phyloP scores from a whole-genome alignment of 2,113 vertebrate species.

The Corythornis vintsioides region DNA sequence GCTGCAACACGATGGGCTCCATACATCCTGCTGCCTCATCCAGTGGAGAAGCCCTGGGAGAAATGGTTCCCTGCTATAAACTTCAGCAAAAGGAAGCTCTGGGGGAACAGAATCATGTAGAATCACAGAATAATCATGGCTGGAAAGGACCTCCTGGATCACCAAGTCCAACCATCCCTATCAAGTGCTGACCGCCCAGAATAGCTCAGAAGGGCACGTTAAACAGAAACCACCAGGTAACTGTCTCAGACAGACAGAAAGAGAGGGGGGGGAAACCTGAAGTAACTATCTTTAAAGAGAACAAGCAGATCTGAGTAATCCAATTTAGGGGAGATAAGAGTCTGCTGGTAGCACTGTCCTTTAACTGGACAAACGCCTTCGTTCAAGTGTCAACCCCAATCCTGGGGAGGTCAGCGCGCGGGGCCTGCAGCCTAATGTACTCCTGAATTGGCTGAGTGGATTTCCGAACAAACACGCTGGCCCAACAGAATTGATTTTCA shows the following conservation, averaged over 20 bases:
- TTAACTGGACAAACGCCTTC: constrained; percentile 84
- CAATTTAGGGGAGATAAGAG: constrained; percentile 87
- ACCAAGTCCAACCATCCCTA: not conserved
- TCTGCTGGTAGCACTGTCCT: constrained; percentile 82
- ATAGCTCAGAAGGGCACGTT: constrained; percentile 58
- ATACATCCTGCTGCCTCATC: fast-evolving
- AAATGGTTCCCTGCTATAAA: not conserved
- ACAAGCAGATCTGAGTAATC: constrained; percentile 86
- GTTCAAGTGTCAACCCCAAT: constrained; percentile 87
- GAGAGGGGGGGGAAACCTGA: constrained; percentile 63
- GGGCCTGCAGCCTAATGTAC: constrained; percentile 82
- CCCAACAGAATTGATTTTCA: constrained; percentile 83
- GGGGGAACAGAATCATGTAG: not conserved
- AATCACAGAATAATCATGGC: too few species aligned
- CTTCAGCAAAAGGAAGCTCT: constrained; percentile 11
- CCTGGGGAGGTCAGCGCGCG: constrained; percentile 76
- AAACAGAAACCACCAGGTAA: constrained; percentile 76
- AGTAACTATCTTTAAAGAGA: constrained; percentile 84
- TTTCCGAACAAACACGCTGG: constrained; percentile 79
- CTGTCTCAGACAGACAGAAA: constrained; percentile 75
- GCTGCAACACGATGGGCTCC: fast-evolving
- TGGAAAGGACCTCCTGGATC: too few species aligned
- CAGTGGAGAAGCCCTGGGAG: not conserved
- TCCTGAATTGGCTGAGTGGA: constrained; percentile 82
- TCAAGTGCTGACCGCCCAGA: not conserved